Evolutionary conservation across 1,140 invertebrate species (phyloP), one percentile per base, ranked within the genome.

Genomic region (Cydia amplana): DNA sequence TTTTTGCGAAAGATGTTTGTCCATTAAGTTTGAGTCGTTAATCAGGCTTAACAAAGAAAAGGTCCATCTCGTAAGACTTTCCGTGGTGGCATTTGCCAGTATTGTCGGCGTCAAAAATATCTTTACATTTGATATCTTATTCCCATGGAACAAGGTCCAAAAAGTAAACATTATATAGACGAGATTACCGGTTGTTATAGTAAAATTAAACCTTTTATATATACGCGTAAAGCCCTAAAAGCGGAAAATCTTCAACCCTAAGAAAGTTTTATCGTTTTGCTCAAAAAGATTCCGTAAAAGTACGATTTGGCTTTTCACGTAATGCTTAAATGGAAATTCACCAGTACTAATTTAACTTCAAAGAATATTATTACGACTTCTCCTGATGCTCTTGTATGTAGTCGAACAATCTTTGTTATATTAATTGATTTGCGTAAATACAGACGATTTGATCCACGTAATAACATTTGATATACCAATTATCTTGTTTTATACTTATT

Each of bases 41-140:
- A 60, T 60, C 20, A 60, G 55, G 10, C 55, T 60, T 60, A 60
- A 51, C 49, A 51, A 18, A 51, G n/a, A 60, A 60, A 60, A 60
- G 55, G n/a, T 60, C 55, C 55, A 60, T 60, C 18, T 60, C 16
- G 46, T 49, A 49, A 49, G 16, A 49, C 46, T 1, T 10, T 60
- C 9, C 20, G 55, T 60, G 20, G 18, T 23, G 55, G 23, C 55
- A 60, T 60, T 60, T 60, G n/a, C 18, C 10, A 6, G 51, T 60
- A 12, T n/a, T 12, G 51, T 55, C 12, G 51, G 0, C 16, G 16
- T 18, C n/a, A 55, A 55, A 18, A 18, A 55, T n/a, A 55, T 55
- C 51, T 55, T 18, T 5, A 20, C 16, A 55, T 20, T 55, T 55
- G 4, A 1, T 9, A 6, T 18, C 51, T 60, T 60, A 23, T 60